phyloP scores from a whole-genome alignment of 1,140 invertebrate species.

The Cyclina sinensis region DNA sequence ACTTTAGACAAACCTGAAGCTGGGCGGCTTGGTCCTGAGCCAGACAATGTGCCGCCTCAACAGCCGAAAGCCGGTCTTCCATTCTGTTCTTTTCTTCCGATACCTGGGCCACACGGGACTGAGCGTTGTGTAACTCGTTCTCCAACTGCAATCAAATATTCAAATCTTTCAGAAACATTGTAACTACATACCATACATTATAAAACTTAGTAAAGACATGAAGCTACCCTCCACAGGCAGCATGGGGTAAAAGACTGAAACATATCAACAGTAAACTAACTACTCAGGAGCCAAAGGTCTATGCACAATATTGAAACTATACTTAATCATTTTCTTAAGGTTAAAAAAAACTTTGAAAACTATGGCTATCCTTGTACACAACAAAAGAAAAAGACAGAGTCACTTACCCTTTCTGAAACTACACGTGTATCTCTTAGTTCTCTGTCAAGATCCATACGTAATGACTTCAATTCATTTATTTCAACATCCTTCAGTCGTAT shows the following conservation, averaged over 20 bases:
- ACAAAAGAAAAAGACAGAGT: no score
- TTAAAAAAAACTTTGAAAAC: no score
- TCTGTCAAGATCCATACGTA: conserved; percentile 82
- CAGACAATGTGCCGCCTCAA: conserved; percentile 79
- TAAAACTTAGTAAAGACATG: no score
- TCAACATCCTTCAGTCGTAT: conserved; percentile 84
- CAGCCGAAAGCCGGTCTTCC: conserved; percentile 81
- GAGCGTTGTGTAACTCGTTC: conserved; percentile 80
- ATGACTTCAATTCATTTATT: conserved; percentile 84
- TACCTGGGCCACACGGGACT: conserved; percentile 70
- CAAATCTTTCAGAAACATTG: no score
- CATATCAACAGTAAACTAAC: no score
- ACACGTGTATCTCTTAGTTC: conserved; percentile 81
- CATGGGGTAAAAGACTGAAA: no score
- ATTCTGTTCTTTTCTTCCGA: conserved; percentile 79
- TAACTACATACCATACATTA: no score
- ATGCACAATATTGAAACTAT: no score
- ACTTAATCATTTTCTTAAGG: no score
- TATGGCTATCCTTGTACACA: no score
- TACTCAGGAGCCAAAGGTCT: no score
- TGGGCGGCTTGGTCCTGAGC: conserved; percentile 78
- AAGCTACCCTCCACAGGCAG: no score
- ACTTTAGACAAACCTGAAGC: conserved; percentile 70
- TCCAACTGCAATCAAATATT: conserved; percentile 81
- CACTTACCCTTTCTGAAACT: conserved; percentile 81